Base-by-base conservation (phyloP, 2,797 vertebrate genomes). In the Gouania willdenowi region DNA sequence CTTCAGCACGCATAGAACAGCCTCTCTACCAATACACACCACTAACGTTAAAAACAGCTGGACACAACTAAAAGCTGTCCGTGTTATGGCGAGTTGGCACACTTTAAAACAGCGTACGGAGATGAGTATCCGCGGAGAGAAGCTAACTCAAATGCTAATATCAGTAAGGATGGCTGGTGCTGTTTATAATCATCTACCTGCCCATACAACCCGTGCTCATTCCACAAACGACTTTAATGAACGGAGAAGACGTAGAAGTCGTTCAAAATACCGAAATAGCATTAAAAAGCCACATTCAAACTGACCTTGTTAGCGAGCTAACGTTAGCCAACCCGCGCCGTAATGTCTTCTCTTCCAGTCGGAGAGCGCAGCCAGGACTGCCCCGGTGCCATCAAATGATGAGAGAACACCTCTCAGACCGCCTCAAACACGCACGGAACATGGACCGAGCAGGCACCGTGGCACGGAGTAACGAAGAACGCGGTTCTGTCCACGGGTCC, bases 291-390 rank as follows among this genome's bases (percentile, higher is more conserved):
- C n/a, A n/a, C n/a, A 64, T 34, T 51, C 37, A 83, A 80, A 82
- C 84, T 86, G 84, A 86, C 84, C 84, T 86, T 86, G 84, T 82
- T 86, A 74, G 75, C 75, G 77, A 76, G 84, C 82, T 82, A 79
- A 70, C 75, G 72, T 76, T 75, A 77, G 84, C 83, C 75, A 63
- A 59, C 71, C 60, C 63, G 71, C 60, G 54, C 72, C 40, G 70
- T 59, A 38, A 63, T 24, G 70, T 66, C 71, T 75, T 73, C 70
- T 75, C 76, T 75, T 67, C 40, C 37, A 31, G 22, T 52, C 69
- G 37, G 51, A 53, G 48, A 71, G 51, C 65, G 28, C 62, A 42
- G 70, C 60, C 56, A 53, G 69, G 38, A 52, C 65, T 61, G 68
- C 63, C 38, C 43, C 29, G 66, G 71, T 64, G 71, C 81, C 83